Evolutionary conservation across 2,888 invertebrate genomes (phyloP).

Genomic region (Mesorhabditis belari): DNA sequence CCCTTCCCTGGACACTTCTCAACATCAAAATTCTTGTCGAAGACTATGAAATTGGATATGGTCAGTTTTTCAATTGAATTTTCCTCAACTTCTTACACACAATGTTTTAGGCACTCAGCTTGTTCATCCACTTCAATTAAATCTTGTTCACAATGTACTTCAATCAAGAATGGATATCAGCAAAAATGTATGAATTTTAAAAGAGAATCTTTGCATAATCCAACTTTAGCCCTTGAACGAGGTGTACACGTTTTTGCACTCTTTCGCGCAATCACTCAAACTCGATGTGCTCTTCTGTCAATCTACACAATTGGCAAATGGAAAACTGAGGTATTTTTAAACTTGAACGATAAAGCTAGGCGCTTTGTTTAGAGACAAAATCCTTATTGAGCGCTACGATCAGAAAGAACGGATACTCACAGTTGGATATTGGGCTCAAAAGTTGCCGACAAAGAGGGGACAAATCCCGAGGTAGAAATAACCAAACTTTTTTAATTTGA

Average conservation of each 20-base stretch:
- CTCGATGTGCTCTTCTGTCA: constrained; percentile 68
- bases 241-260: constrained; percentile 46
- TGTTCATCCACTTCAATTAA: constrained; percentile 75
- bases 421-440: constrained; percentile 45
- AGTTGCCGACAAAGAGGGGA: constrained; percentile 14
- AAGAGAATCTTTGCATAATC: background rate
- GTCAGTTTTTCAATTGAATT: constrained; percentile 53
- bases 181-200: constrained; percentile 18
- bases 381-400: constrained; percentile 38
- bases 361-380: constrained; percentile 63
- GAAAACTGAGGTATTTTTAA: constrained; percentile 68
- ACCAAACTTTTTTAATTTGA: too few relatives aligned
- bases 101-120: background rate
- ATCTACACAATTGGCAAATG: constrained; percentile 68
- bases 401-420: constrained; percentile 28
- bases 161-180: constrained; percentile 63
- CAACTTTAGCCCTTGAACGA: constrained; percentile 40
- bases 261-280: constrained; percentile 89
- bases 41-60: constrained; percentile 82
- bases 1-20: constrained; percentile 86
- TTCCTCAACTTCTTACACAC: background rate
- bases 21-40: constrained; percentile 91
- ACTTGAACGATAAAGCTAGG: too few relatives aligned
- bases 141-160: constrained; percentile 82
- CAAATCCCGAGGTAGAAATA: constrained; percentile 1